These are phyloP conservation scores for Craniophora ligustri DNA, from an alignment of 2,888 invertebrate species.

Conservation along the genomic window DNA sequence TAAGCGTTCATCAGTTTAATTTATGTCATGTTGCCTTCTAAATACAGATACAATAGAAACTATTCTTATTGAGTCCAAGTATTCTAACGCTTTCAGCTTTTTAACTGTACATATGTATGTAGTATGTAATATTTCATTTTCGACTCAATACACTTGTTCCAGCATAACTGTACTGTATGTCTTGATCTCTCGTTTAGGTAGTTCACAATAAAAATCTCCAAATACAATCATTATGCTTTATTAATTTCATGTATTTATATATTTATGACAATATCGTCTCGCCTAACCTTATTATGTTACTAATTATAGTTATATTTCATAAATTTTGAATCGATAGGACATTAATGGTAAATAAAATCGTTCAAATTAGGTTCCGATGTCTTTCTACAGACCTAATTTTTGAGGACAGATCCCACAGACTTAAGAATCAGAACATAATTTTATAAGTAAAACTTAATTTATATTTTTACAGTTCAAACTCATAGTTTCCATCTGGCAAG, in stretches of 20 bases:
- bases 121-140: too few species aligned
- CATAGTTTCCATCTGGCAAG: conserved; percentile 80
- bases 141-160: too few species aligned
- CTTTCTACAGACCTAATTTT: conserved; percentile 77
- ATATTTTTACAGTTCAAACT: conserved; percentile 76
- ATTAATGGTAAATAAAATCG: conserved; percentile 85
- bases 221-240: conserved; percentile 89
- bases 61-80: too few species aligned
- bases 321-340: conserved; percentile 88
- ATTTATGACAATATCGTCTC: conserved; percentile 90
- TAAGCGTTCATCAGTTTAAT: too few species aligned
- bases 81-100: too few species aligned
- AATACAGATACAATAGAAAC: too few species aligned
- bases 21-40: too few species aligned
- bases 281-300: conserved; percentile 89
- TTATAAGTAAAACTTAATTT: conserved; percentile 74
- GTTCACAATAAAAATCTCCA: conserved; percentile 76
- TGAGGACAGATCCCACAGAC: conserved; percentile 74
- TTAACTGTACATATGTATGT: too few species aligned
- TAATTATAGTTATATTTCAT: conserved; percentile 87
- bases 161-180: neutral
- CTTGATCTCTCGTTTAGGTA: conserved; percentile 20
- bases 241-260: conserved; percentile 90
- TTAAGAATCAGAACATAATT: conserved; percentile 81
- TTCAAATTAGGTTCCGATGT: conserved; percentile 78